phyloP scores from a whole-genome alignment of 2,113 vertebrate genomes.

The Macrotis lagotis region DNA sequence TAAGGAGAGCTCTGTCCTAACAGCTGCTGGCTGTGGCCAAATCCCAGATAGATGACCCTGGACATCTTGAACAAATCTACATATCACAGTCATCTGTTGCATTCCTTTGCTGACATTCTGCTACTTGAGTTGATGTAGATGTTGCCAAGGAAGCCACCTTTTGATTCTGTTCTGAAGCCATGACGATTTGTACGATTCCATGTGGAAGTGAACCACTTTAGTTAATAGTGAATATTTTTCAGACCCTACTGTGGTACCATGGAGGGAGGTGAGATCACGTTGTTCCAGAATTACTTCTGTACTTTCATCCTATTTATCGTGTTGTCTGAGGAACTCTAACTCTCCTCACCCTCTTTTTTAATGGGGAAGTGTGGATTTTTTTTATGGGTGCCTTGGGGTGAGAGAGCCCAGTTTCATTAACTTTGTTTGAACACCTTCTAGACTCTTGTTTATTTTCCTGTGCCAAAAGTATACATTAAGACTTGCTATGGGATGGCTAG shows the following conservation, averaged over 20 bases:
- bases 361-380: not conserved
- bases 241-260: not conserved
- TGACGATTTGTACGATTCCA: not conserved
- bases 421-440: not conserved
- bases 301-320: not conserved
- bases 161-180: not conserved
- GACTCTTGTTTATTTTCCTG: not conserved
- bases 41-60: not conserved
- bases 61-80: not conserved
- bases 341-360: not conserved
- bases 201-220: not conserved
- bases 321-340: not conserved
- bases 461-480: not conserved
- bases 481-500: too few species aligned
- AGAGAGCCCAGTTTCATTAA: not conserved
- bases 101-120: not conserved
- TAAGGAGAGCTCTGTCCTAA: not conserved
- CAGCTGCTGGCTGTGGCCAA: not conserved
- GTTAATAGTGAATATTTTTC: not conserved
- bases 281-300: not conserved
- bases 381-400: not conserved
- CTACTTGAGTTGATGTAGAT: not conserved
- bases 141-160: not conserved
- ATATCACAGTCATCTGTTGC: not conserved
- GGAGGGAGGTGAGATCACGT: not conserved